A percentile compares a stretch with the other conserved stretches of the same genome.
phyloP scores from a whole-genome alignment of 2,888 invertebrate genomes.

The Temnothorax rugatulus region DNA sequence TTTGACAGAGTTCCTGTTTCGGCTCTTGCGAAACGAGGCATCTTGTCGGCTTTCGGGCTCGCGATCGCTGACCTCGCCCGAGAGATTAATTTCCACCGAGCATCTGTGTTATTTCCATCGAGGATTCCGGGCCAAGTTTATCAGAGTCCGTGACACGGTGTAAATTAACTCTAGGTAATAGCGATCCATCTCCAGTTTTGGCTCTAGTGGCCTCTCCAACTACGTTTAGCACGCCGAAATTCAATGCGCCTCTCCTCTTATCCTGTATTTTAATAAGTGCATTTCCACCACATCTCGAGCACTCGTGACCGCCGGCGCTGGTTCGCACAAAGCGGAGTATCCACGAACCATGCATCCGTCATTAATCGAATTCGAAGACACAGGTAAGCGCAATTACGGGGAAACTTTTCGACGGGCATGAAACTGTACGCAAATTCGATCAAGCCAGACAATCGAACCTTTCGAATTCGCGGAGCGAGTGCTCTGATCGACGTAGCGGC shows the following conservation, averaged over 20 bases:
- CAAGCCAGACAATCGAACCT: slow-evolving; percentile 29
- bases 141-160: slow-evolving; percentile 39
- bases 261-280: slow-evolving; percentile 29
- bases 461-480: background rate
- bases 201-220: slow-evolving; percentile 39
- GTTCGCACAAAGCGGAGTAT: background rate
- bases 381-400: slow-evolving; percentile 32
- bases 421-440: slow-evolving; percentile 46
- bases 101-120: slow-evolving; percentile 57
- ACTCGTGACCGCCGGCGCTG: background rate
- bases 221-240: slow-evolving; percentile 15
- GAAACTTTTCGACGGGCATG: slow-evolving; percentile 27
- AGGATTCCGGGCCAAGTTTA: slow-evolving; percentile 47
- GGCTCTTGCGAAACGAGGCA: slow-evolving; percentile 43
- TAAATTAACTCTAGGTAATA: slow-evolving; percentile 42
- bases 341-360: background rate
- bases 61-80: slow-evolving; percentile 50
- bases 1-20: slow-evolving; percentile 52
- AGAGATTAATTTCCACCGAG: slow-evolving; percentile 55
- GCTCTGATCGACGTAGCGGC: slow-evolving; percentile 24
- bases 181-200: slow-evolving; percentile 36
- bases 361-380: slow-evolving; percentile 42
- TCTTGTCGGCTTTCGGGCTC: slow-evolving; percentile 52
- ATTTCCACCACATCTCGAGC: background rate
- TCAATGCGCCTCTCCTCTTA: background rate